Conservation (phyloP, 2,888 invertebrate species). For the Dynastes grantii region DNA sequence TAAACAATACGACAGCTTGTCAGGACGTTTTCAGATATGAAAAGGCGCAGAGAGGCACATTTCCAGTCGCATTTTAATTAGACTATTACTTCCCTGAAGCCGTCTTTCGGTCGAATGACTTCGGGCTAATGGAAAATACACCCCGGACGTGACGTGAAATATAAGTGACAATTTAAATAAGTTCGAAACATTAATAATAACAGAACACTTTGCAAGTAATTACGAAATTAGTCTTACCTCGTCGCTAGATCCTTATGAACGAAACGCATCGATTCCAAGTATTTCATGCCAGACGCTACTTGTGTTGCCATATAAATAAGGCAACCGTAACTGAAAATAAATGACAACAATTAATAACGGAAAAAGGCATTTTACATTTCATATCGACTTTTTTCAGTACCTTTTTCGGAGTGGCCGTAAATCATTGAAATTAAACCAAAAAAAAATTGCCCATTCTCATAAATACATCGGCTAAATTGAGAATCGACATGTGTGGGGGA, state of each 20-base stretch:
- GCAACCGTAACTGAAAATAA: slow-evolving; percentile 82
- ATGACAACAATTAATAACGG: slow-evolving; percentile 53
- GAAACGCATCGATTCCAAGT: slow-evolving; percentile 88
- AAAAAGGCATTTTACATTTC: slow-evolving; percentile 47
- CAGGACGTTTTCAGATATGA: slow-evolving; percentile 52
- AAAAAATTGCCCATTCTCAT: slow-evolving; percentile 41
- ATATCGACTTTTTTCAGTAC: slow-evolving; percentile 42
- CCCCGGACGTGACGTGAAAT: slow-evolving; percentile 61
- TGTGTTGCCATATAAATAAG: slow-evolving; percentile 90
- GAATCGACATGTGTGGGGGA: slow-evolving; percentile 44
- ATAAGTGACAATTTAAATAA: slow-evolving; percentile 59
- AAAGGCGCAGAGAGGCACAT: slow-evolving; percentile 50
- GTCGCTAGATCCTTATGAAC: slow-evolving; percentile 91
- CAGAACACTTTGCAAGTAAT: slow-evolving; percentile 56
- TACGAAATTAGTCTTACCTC: slow-evolving; percentile 72
- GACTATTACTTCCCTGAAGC: slow-evolving; percentile 50
- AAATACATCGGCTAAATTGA: slow-evolving; percentile 43
- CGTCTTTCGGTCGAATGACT: slow-evolving; percentile 50
- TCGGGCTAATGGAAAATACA: slow-evolving; percentile 59
- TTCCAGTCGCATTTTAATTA: slow-evolving; percentile 60
- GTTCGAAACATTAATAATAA: slow-evolving; percentile 53
- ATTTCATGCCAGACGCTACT: slow-evolving; percentile 93
- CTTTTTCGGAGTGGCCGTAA: slow-evolving; percentile 36
- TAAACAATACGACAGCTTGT: slow-evolving; percentile 59
- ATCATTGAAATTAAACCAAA: slow-evolving; percentile 42